Evolutionary conservation across 2,797 vertebrate genomes (phyloP).

Genomic region (Vultur gryphus): DNA sequence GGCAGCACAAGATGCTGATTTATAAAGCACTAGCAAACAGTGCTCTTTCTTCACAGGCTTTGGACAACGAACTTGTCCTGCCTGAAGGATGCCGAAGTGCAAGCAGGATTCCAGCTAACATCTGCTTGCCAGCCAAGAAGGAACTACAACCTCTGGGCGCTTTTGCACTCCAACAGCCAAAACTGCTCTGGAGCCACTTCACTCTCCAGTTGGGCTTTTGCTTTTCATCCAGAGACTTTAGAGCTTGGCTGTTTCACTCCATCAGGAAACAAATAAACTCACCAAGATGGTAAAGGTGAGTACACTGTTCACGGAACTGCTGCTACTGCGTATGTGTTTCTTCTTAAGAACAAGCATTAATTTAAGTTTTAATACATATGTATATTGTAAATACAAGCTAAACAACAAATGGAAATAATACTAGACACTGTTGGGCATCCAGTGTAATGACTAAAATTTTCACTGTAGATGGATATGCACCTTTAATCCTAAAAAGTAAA

Average conservation of each 20-base stretch:
- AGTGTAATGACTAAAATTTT: neutral
- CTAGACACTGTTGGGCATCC: neutral
- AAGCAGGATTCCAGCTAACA: constrained; percentile 61
- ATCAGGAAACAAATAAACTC: constrained; percentile 1
- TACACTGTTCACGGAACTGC: neutral
- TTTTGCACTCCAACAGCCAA: neutral
- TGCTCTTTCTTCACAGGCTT: constrained; percentile 36
- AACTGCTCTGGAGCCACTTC: neutral
- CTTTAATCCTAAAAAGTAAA: neutral
- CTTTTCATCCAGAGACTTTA: neutral
- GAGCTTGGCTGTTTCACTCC: neutral
- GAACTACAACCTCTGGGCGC: neutral
- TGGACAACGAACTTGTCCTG: constrained; percentile 30
- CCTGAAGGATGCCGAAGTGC: constrained; percentile 58
- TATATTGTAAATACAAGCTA: neutral
- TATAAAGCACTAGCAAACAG: constrained; percentile 55
- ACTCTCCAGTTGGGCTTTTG: neutral
- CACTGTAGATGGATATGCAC: neutral
- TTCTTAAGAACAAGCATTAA: neutral
- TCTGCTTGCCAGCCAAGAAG: constrained; percentile 28
- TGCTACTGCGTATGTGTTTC: neutral
- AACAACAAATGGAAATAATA: neutral
- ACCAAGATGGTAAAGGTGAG: constrained; percentile 63
- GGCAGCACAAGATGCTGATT: constrained; percentile 55
- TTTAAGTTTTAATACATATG: neutral